A percentile compares a stretch with the other conserved stretches of the same genome.
Conservation (phyloP, 2,113 vertebrate species). For the Tonatia bakeri region DNA sequence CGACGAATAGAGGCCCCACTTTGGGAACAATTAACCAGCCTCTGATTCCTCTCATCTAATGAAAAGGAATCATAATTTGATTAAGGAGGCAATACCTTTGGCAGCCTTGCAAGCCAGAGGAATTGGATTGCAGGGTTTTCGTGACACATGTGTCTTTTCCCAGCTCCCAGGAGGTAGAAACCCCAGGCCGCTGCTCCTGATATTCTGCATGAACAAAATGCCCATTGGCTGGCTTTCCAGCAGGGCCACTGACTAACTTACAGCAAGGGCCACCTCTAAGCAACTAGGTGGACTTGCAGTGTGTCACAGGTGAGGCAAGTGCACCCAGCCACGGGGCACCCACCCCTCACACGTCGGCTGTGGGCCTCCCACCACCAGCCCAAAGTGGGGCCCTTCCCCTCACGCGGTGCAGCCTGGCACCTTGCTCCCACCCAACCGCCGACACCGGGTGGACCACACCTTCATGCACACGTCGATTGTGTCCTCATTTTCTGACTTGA, state of each 20-base stretch:
- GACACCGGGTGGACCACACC: neutral
- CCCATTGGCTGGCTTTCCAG: neutral
- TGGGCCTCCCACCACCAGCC: neutral
- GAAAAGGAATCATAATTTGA: too few relatives aligned
- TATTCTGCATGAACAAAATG: neutral
- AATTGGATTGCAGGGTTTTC: too few relatives aligned
- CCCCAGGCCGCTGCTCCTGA: neutral
- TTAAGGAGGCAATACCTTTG: too few relatives aligned
- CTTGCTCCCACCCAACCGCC: neutral
- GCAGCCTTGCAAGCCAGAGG: too few relatives aligned
- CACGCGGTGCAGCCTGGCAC: neutral
- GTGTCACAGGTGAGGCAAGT: neutral
- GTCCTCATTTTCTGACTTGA: neutral
- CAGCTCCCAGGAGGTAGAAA: neutral
- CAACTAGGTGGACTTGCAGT: neutral
- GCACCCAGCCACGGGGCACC: neutral
- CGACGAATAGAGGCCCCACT: neutral
- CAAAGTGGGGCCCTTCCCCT: neutral
- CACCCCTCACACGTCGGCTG: neutral
- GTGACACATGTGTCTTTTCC: too few relatives aligned
- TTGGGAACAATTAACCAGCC: too few relatives aligned
- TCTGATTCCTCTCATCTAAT: too few relatives aligned
- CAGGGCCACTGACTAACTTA: neutral
- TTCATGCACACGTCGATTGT: neutral
- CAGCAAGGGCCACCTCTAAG: neutral